These are phyloP conservation scores for Carassius auratus DNA, from an alignment of 2,113 vertebrate genomes.

Conservation along the genomic window DNA sequence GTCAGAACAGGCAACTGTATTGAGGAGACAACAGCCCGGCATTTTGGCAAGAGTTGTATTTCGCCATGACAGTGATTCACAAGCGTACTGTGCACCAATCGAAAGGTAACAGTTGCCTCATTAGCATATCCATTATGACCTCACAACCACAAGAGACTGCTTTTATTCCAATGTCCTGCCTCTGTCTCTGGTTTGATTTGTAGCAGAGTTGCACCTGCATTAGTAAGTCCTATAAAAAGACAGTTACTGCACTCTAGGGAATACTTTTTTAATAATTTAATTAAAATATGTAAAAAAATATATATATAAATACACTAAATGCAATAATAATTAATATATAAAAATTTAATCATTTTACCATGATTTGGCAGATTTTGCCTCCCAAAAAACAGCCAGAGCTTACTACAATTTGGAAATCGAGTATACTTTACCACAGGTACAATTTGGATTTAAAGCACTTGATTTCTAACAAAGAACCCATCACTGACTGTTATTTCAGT, in stretches of 20 bases:
- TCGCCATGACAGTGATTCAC: conserved; percentile 46
- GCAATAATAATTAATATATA: no score
- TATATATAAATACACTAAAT: background rate
- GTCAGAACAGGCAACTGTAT: conserved; percentile 37
- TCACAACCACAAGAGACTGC: conserved; percentile 27
- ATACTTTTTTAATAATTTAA: background rate
- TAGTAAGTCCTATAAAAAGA: conserved; percentile 36
- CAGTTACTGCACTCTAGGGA: background rate
- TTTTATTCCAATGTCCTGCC: conserved; percentile 1
- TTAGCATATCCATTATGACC: conserved; percentile 45
- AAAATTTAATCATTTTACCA: background rate
- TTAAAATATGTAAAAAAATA: background rate
- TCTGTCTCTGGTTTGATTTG: conserved; percentile 52
- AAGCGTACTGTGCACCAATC: conserved; percentile 31
- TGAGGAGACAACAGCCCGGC: conserved; percentile 20
- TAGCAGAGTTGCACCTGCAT: conserved; percentile 37
- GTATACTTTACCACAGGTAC: background rate
- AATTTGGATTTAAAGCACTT: background rate
- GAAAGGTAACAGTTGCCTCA: conserved; percentile 43
- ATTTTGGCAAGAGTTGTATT: conserved; percentile 36
- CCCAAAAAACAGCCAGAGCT: background rate
- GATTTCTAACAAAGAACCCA: background rate
- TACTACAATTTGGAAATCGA: background rate
- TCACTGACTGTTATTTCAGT: conserved; percentile 23
- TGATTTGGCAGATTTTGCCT: background rate